These are phyloP conservation scores for Drosophila nigritarsus DNA, from an alignment of 2,888 invertebrate genomes.

Conservation along the genomic window DNA sequence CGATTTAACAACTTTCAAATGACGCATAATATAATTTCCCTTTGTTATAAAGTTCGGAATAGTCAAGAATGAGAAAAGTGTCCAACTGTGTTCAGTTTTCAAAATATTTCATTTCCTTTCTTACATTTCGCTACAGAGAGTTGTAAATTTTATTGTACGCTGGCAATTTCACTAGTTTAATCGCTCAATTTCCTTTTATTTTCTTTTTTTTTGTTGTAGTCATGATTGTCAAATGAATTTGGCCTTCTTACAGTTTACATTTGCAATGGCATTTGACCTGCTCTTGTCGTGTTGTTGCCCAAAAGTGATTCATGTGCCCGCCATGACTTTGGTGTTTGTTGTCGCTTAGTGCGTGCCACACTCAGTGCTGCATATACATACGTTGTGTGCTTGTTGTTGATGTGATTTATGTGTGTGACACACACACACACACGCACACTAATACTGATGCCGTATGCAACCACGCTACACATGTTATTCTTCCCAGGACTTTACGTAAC, in stretches of 20 bases:
- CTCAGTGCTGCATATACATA: constrained; percentile 58
- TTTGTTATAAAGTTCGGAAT: background rate
- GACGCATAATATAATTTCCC: background rate
- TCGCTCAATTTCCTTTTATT: constrained; percentile 12
- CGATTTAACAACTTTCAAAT: background rate
- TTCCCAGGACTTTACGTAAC: constrained; percentile 53
- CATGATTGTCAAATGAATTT: constrained; percentile 42
- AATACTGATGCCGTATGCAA: background rate
- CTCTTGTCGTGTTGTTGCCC: constrained; percentile 11
- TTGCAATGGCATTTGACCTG: constrained; percentile 53
- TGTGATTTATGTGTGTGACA: constrained; percentile 60
- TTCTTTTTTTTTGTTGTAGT: background rate
- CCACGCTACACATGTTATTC: constrained; percentile 42
- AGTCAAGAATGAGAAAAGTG: too few species aligned
- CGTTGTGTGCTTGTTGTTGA: constrained; percentile 17
- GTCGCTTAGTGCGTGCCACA: constrained; percentile 53
- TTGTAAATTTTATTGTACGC: constrained; percentile 36
- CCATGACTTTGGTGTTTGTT: constrained; percentile 40
- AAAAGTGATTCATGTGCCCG: constrained; percentile 51
- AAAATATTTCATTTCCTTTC: constrained; percentile 13
- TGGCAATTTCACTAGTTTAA: constrained; percentile 37
- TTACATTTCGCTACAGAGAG: constrained; percentile 15
- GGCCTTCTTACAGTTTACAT: constrained; percentile 54
- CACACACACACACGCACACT: constrained; percentile 16
- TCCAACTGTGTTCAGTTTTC: background rate